phyloP scores from a whole-genome alignment of 2,888 invertebrate genomes.

The Cheilosia vulpina region DNA sequence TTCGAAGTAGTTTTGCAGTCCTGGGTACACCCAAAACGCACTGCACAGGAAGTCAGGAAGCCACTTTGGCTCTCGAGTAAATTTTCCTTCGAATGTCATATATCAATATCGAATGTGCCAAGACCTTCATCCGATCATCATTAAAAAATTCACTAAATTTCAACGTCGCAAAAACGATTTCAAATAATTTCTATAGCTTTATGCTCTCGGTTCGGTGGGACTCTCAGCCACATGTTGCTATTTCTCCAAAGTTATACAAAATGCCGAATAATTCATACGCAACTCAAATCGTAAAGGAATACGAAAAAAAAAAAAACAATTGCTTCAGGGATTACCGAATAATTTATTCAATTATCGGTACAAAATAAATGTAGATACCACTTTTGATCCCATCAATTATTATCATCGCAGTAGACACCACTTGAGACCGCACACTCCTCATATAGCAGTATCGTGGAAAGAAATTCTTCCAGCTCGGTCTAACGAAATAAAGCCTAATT shows the following conservation, averaged over 20 bases:
- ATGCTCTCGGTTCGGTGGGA: no score
- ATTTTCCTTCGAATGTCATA: no score
- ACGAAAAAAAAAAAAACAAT: slow-evolving; percentile 8
- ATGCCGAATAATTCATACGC: slow-evolving; percentile 13
- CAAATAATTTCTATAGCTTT: no score
- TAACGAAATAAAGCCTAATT: slow-evolving; percentile 30
- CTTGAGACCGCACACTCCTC: slow-evolving; percentile 12
- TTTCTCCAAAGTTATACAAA: background rate
- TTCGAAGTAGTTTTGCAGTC: no score
- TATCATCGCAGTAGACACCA: slow-evolving; percentile 23
- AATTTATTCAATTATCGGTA: slow-evolving; percentile 34
- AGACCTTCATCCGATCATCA: no score
- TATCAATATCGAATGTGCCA: no score
- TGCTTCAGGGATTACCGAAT: slow-evolving; percentile 6
- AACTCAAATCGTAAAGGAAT: background rate
- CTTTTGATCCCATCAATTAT: slow-evolving; percentile 25
- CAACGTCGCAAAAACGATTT: no score
- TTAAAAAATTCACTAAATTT: no score
- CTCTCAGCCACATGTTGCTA: background rate
- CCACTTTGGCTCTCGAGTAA: no score
- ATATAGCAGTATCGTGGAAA: background rate
- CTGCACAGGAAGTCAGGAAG: no score
- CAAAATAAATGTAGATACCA: slow-evolving; percentile 1
- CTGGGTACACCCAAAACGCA: no score
- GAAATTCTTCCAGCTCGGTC: background rate